Evolutionary conservation across 2,888 invertebrate genomes (phyloP), one percentile per base, ranked within the genome.

Genomic region (Chrysodeixis includens): DNA sequence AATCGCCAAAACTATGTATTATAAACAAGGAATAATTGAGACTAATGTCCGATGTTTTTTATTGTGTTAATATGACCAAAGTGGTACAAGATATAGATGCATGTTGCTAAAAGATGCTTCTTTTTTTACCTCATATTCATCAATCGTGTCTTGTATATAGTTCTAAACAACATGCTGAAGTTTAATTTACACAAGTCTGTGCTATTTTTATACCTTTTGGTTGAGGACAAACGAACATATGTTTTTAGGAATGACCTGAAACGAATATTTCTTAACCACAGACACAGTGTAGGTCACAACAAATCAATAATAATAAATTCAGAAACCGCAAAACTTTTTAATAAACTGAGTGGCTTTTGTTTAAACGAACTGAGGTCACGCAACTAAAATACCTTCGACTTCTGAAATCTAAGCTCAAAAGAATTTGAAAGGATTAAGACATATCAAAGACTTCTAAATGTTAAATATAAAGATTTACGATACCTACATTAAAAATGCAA

Each of bases 301-400:
- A 60, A 71, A 70, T 64, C 63, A 62, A 56, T n/a, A n/a, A n/a
- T n/a, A n/a, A n/a, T n/a, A n/a, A n/a, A n/a, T 71, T 74, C 77
- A 71, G 77, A 74, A 58, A 76, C 77, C 79, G 69, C 79, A 79
- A 56, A 2, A 56, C 60, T 66, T 58, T 74, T 62, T 62, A 77
- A 69, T 67, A 69, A 69, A 62, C n/a, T 44, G 56, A 62, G 60
- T 54, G 53, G 56, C 62, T 54, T 58, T 51, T 54, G 66, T 69
- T 66, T 53, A 55, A 49, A 46, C 4, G 14, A 49, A 52, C 72
- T 66, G 53, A 74, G 70, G 65, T 70, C 75, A 61, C 52, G 44
- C 49, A 40, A 54, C 35, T 32, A 44, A 66, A 62, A 71, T 66
- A 62, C 22, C 51, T 56, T 22, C 66, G 53, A 60, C 14, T 66